Percentiles rank a stretch among this genome's conserved stretches.
These are phyloP conservation scores for Chlorops oryzae DNA, from an alignment of 1,140 invertebrate species.

Conservation along the genomic window DNA sequence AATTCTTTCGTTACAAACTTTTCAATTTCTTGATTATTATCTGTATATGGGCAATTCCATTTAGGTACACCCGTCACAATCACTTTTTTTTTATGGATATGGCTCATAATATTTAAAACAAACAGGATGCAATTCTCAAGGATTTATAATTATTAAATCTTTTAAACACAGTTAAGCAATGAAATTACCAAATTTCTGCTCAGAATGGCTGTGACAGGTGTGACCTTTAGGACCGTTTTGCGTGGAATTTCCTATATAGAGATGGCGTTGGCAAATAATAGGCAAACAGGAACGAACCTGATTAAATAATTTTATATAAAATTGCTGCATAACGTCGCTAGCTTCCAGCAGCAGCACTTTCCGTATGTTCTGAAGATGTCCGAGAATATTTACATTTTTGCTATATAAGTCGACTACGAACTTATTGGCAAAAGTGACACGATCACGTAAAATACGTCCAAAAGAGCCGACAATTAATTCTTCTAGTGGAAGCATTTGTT, in stretches of 20 bases:
- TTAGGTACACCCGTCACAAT: too few species aligned
- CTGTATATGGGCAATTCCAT: background rate
- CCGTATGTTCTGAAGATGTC: slow-evolving; percentile 30
- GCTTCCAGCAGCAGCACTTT: slow-evolving; percentile 35
- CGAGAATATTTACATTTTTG: slow-evolving; percentile 22
- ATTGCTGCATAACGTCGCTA: slow-evolving; percentile 30
- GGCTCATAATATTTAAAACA: too few species aligned
- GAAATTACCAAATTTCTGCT: too few species aligned
- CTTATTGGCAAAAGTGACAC: slow-evolving; percentile 25
- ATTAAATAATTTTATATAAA: slow-evolving; percentile 32
- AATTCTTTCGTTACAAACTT: background rate
- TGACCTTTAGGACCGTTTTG: too few species aligned
- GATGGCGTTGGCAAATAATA: too few species aligned
- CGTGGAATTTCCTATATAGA: background rate
- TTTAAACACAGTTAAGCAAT: too few species aligned
- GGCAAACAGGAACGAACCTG: too few species aligned
- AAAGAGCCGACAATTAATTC: slow-evolving; percentile 12
- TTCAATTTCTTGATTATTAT: background rate
- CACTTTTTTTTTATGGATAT: background rate
- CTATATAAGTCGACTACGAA: slow-evolving; percentile 33
- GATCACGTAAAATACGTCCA: slow-evolving; percentile 17
- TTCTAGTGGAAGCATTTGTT: slow-evolving; percentile 1
- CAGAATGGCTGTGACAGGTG: too few species aligned
- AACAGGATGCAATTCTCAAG: too few species aligned
- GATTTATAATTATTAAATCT: too few species aligned